Evolutionary conservation across 2,888 invertebrate species (phyloP).

Genomic region (Xestia ashworthii): DNA sequence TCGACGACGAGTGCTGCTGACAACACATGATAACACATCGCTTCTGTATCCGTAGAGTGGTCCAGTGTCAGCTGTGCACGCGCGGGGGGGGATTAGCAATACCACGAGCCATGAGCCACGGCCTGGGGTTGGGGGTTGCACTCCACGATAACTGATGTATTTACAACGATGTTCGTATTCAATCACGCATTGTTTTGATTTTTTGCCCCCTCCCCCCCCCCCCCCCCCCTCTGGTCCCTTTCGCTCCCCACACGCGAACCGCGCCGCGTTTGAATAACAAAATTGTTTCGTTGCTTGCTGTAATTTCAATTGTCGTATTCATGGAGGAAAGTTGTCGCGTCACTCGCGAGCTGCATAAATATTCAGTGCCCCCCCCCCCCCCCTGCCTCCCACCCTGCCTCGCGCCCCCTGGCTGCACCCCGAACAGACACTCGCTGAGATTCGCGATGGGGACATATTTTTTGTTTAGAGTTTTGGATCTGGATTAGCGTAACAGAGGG

Average conservation of each 20-base stretch:
- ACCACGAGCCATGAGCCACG: neutral
- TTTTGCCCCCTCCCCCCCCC: neutral
- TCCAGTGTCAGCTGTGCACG: neutral
- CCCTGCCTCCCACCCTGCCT: neutral
- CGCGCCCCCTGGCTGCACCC: neutral
- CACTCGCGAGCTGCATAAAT: constrained; percentile 70
- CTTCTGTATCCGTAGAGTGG: neutral
- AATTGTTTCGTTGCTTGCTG: constrained; percentile 66
- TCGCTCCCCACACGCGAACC: neutral
- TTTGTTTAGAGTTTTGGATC: constrained; percentile 58
- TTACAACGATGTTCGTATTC: constrained; percentile 66
- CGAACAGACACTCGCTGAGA: constrained; percentile 37
- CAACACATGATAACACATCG: neutral
- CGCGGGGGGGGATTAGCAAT: neutral
- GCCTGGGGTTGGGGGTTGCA: neutral
- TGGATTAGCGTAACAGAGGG: constrained; percentile 46
- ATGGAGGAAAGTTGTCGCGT: constrained; percentile 71
- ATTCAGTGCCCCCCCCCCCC: constrained; percentile 62
- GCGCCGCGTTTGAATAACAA: constrained; percentile 65
- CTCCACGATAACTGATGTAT: constrained; percentile 28
- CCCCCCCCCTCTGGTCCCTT: neutral
- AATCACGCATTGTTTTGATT: constrained; percentile 68
- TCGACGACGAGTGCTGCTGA: neutral
- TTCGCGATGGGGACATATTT: constrained; percentile 56
- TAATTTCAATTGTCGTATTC: constrained; percentile 78